Conservation (phyloP, 92 coral and sea anemone genomes). For the Porites divaricata region DNA sequence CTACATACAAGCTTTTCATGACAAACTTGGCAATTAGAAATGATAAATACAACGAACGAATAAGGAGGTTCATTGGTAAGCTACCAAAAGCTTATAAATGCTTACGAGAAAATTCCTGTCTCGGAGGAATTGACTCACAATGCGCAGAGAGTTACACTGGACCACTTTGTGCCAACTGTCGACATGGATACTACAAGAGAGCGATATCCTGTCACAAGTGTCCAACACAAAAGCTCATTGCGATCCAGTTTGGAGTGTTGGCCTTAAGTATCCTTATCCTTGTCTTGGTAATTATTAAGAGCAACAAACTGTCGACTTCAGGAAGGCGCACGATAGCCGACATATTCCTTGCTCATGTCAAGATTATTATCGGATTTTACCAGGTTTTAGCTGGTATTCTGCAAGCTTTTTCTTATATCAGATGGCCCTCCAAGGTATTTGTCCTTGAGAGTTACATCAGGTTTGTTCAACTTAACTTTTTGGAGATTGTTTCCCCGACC, state of each 20-base stretch:
- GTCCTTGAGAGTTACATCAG: constrained; percentile 27
- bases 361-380: constrained; percentile 45
- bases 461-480: constrained; percentile 33
- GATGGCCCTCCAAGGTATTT: constrained; percentile 34
- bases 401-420: constrained; percentile 35
- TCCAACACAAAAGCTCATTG: constrained; percentile 21
- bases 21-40: constrained; percentile 9
- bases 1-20: not conserved
- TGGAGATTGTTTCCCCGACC: constrained; percentile 36
- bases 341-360: constrained; percentile 39
- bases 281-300: not conserved
- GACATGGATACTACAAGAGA: constrained; percentile 29
- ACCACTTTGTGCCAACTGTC: constrained; percentile 39
- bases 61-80: not conserved
- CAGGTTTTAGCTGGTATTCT: constrained; percentile 37
- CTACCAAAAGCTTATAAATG: constrained; percentile 14
- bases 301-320: constrained; percentile 16
- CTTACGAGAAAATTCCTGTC: constrained; percentile 29
- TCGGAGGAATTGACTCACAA: constrained; percentile 35
- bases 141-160: constrained; percentile 52
- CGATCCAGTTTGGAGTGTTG: constrained; percentile 17
- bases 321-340: constrained; percentile 26
- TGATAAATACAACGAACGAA: constrained; percentile 11
- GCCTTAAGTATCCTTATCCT: not conserved
- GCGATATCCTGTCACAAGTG: constrained; percentile 20